These are phyloP conservation scores for Heteronetta atricapilla DNA, from an alignment of 2,113 vertebrate species.

Conservation along the genomic window DNA sequence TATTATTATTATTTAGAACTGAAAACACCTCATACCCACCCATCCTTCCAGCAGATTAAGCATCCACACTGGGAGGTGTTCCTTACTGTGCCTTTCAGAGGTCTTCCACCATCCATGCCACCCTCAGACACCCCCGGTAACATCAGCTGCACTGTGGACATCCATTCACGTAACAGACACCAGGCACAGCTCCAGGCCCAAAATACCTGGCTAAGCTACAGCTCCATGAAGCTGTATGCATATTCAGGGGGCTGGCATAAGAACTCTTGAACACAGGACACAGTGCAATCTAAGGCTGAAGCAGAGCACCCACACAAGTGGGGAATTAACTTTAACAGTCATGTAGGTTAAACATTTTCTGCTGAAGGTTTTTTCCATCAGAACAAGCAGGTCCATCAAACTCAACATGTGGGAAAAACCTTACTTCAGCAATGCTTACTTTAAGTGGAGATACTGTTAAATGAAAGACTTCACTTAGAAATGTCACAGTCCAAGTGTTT, in stretches of 20 bases:
- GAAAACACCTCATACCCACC: no score
- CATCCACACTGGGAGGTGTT: background rate
- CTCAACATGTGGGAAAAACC: background rate
- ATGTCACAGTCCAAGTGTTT: background rate
- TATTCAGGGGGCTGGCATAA: rapidly evolving
- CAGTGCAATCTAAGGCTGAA: background rate
- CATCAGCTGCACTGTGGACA: background rate
- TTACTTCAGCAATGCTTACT: background rate
- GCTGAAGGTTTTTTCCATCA: background rate
- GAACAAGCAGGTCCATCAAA: background rate
- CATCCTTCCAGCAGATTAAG: background rate
- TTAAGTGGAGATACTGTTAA: background rate
- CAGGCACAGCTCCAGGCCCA: background rate
- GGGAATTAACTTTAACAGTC: background rate
- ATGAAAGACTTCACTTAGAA: background rate
- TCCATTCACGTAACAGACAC: rapidly evolving
- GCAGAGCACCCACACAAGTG: rapidly evolving
- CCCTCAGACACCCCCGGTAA: background rate
- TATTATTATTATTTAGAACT: background rate
- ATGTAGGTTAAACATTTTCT: background rate
- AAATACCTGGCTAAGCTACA: background rate
- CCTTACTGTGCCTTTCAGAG: background rate
- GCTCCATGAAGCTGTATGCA: rapidly evolving
- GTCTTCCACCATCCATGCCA: background rate
- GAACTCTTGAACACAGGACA: background rate